phyloP scores from a whole-genome alignment of 2,113 vertebrate species.

The Recurvirostra avosetta region DNA sequence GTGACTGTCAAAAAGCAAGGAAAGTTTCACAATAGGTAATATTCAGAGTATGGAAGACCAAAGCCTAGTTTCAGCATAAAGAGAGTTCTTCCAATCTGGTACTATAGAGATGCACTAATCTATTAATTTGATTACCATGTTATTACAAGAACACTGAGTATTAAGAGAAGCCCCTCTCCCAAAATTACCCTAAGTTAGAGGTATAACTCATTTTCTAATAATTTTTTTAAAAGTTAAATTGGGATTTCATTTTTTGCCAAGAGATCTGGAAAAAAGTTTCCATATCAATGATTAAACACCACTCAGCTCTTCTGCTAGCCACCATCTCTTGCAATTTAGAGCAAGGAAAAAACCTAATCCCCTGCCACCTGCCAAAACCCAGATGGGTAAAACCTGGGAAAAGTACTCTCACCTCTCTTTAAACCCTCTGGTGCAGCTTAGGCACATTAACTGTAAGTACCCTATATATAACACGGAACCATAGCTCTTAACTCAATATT shows the following conservation, averaged over 20 bases:
- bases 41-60: not conserved
- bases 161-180: not conserved
- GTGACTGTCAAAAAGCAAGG: not conserved
- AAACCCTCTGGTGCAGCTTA: conserved; percentile 5
- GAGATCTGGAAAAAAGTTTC: not conserved
- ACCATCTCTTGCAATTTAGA: not conserved
- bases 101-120: not conserved
- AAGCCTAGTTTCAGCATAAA: not conserved
- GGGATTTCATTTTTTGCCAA: not conserved
- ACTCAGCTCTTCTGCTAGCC: not conserved
- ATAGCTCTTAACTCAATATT: not conserved
- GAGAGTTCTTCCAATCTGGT: not conserved
- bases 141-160: not conserved
- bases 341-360: not conserved
- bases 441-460: not conserved
- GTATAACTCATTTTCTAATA: not conserved
- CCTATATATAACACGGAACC: not conserved
- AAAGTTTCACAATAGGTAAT: not conserved
- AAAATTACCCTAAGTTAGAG: not conserved
- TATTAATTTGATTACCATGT: not conserved
- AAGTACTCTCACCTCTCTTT: conserved; percentile 9
- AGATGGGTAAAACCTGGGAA: conserved; percentile 29
- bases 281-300: not conserved
- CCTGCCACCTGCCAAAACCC: conserved; percentile 25
- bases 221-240: not conserved